Evolutionary conservation across 2,797 vertebrate species (phyloP).

Genomic region (Brotula barbata): DNA sequence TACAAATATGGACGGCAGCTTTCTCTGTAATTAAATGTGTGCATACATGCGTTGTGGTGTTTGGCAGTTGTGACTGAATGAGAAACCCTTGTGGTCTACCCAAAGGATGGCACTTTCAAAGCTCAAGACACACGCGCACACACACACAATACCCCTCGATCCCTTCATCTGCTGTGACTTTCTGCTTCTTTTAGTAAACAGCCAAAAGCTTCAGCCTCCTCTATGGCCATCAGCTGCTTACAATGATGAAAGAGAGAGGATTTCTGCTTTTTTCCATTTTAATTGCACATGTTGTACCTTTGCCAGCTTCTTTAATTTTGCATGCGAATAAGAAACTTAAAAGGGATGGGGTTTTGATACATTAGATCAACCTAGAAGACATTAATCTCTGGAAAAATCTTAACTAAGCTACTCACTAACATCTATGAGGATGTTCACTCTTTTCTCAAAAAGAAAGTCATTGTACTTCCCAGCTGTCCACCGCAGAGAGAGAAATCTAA

Average conservation of each 20-base stretch:
- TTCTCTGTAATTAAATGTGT: not conserved
- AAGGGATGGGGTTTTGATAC: too few species aligned
- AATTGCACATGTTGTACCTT: slow-evolving; percentile 55
- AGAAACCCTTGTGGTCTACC: slow-evolving; percentile 52
- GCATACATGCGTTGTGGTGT: slow-evolving; percentile 25
- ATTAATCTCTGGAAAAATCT: slow-evolving; percentile 27
- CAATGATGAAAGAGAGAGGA: slow-evolving; percentile 60
- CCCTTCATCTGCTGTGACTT: slow-evolving; percentile 46
- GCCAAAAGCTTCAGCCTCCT: slow-evolving; percentile 47
- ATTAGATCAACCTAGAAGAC: not conserved
- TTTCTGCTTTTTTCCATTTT: slow-evolving; percentile 53
- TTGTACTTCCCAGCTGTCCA: slow-evolving; percentile 71
- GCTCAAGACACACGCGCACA: slow-evolving; percentile 20
- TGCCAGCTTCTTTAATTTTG: slow-evolving; percentile 32
- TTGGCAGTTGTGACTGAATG: slow-evolving; percentile 41
- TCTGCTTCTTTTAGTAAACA: slow-evolving; percentile 57
- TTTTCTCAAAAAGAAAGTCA: slow-evolving; percentile 70
- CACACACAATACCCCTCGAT: slow-evolving; percentile 51
- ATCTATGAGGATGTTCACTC: slow-evolving; percentile 70
- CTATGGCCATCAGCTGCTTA: slow-evolving; percentile 49
- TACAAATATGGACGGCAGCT: not conserved
- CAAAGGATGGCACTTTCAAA: slow-evolving; percentile 65
- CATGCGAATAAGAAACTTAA: too few species aligned
- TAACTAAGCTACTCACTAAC: slow-evolving; percentile 48
- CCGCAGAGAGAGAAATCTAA: slow-evolving; percentile 68